These are phyloP conservation scores for Pteromalus puparum DNA, from an alignment of 1,140 invertebrate species.

Conservation along the genomic window DNA sequence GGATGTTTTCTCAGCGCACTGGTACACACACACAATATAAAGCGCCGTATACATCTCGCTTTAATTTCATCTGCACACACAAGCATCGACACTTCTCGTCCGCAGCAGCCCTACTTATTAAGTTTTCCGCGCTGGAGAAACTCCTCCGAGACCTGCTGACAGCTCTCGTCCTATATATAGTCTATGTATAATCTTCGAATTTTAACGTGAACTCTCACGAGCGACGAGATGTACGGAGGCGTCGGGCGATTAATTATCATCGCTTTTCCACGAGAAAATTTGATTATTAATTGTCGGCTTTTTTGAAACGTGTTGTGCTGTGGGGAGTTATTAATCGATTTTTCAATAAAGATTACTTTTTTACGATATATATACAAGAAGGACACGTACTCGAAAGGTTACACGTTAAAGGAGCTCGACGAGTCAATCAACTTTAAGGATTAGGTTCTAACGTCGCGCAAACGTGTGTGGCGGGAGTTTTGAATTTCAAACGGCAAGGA, in stretches of 20 bases:
- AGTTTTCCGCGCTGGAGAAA: not conserved
- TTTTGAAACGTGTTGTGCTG: too few relatives aligned
- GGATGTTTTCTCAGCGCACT: not conserved
- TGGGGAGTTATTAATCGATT: not conserved
- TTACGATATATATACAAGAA: too few relatives aligned
- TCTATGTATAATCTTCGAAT: not conserved
- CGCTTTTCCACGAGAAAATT: not conserved
- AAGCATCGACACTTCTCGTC: slow-evolving; percentile 1
- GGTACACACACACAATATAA: not conserved
- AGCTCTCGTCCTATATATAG: not conserved
- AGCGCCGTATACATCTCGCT: not conserved
- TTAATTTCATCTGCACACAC: slow-evolving; percentile 1
- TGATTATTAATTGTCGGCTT: not conserved
- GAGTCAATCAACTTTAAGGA: too few relatives aligned
- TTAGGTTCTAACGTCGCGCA: too few relatives aligned
- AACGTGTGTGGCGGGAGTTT: too few relatives aligned
- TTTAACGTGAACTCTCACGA: not conserved
- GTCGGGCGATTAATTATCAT: not conserved
- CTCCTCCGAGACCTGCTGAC: not conserved
- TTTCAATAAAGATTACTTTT: not conserved
- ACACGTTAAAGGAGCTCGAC: too few relatives aligned
- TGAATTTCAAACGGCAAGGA: too few relatives aligned
- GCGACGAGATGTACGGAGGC: too few relatives aligned
- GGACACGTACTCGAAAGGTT: too few relatives aligned
- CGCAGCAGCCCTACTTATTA: not conserved